These are phyloP conservation scores for Acanthis flammea DNA, from an alignment of 2,797 vertebrate species.

Conservation along the genomic window DNA sequence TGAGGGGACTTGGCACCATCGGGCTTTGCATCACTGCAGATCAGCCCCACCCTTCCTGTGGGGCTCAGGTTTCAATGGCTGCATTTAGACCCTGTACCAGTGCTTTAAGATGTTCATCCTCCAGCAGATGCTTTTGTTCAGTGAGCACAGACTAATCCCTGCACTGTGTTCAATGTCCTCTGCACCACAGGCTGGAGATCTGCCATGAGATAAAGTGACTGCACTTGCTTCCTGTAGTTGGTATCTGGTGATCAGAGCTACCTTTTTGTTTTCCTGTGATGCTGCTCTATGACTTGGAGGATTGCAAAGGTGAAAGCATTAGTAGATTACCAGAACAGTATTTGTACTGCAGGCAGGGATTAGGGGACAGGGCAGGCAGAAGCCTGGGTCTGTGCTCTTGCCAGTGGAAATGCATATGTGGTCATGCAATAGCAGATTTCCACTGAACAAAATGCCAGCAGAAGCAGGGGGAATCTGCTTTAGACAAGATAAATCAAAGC, in stretches of 20 bases:
- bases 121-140: background rate
- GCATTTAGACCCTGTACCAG: background rate
- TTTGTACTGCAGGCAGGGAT: background rate
- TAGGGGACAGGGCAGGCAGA: background rate
- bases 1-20: background rate
- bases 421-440: background rate
- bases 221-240: background rate
- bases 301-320: constrained; percentile 10
- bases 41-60: fast-evolving
- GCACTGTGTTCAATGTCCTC: background rate
- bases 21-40: background rate
- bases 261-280: background rate
- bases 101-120: background rate
- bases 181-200: background rate
- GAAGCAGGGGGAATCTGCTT: background rate
- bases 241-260: background rate
- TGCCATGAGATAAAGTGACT: background rate
- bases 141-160: background rate
- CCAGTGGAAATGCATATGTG: background rate
- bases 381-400: background rate
- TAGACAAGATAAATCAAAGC: background rate
- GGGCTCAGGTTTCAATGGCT: background rate
- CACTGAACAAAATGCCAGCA: background rate
- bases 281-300: background rate
- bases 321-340: background rate